Conservation (phyloP, 2,113 vertebrate species). For the Procavia capensis region DNA sequence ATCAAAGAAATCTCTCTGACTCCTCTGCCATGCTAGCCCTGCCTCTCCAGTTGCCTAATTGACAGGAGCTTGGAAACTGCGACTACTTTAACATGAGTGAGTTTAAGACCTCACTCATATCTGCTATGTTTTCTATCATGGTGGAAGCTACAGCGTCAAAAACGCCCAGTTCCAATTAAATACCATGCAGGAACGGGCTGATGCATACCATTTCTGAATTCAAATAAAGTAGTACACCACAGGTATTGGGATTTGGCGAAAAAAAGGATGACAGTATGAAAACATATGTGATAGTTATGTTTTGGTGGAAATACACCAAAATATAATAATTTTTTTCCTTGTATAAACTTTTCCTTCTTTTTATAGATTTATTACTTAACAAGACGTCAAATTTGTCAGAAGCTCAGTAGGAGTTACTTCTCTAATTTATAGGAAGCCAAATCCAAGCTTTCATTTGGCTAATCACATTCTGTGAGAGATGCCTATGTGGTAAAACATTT, state of each 20-base stretch:
- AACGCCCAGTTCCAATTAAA: not conserved
- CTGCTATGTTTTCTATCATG: accelerated
- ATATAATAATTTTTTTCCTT: not conserved
- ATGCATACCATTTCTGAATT: not conserved
- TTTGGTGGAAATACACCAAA: not conserved
- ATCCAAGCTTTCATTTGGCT: not conserved
- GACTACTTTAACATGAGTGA: not conserved
- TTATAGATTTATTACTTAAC: not conserved
- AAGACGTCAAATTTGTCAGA: not conserved
- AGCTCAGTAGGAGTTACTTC: not conserved
- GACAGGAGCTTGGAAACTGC: not conserved
- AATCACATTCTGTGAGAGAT: not conserved
- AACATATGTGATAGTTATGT: not conserved
- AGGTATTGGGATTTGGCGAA: not conserved
- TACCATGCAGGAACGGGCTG: not conserved
- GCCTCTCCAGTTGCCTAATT: not conserved
- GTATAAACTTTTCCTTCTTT: not conserved
- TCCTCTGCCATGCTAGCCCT: too few species aligned
- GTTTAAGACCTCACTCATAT: accelerated
- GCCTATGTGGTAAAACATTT: not conserved
- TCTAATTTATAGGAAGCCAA: constrained; percentile 23
- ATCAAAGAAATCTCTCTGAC: too few species aligned
- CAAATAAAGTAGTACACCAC: not conserved
- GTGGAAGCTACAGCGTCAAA: not conserved
- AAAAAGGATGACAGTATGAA: not conserved